Base-by-base conservation (phyloP, 2,797 vertebrate species). In the Gouania willdenowi region DNA sequence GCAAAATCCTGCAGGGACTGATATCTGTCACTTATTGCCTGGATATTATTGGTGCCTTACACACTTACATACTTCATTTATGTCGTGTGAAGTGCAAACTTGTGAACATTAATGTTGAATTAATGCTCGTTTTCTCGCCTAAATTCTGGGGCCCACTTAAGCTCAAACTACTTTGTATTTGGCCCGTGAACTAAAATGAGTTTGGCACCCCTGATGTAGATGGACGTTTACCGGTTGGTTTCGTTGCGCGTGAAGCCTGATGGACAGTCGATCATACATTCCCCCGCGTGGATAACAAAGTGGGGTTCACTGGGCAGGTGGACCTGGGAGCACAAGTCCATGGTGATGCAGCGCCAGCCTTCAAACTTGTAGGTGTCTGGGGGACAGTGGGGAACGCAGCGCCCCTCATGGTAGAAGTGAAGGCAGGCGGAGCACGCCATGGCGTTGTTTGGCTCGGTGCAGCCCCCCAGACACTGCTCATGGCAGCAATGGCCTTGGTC, bases 321-420 rank as follows among this genome's bases (percentile, higher is more conserved):
- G 56, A 94, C 90, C 21, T 86, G 87, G 52, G 92, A 86, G 26
- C 96, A 99, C 35, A 91, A 75, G 19, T 97, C 93, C 19, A 89
- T 88, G 39, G 92, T 94, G 71, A 99, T 94, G 2, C 97, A 98
- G 77, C 94, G 94, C 96, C 96, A 98, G 77, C 94, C 94, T 72
- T 98, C 93, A 0, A 98, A 99, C 71, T 88, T 90, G 88, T 93
- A 99, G 5, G 95, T 98, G 78, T 79, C 90, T 0, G 83, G 75
- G 0, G 96, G 97, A 54, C 97, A 99, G 75, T 85, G 84, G 2
- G 87, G 77, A 50, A 98, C 87, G 6, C 97, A 99, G 61, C 83
- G 86, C 0, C 86, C 92, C 12, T 91, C 88, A 5, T 93, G 86
- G 84, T 86, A 90, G 87, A 93, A 97, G 68, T 98, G 93, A 48